Evolutionary conservation across 2,113 vertebrate genomes (phyloP).

Genomic region (Clarias batrachus): DNA sequence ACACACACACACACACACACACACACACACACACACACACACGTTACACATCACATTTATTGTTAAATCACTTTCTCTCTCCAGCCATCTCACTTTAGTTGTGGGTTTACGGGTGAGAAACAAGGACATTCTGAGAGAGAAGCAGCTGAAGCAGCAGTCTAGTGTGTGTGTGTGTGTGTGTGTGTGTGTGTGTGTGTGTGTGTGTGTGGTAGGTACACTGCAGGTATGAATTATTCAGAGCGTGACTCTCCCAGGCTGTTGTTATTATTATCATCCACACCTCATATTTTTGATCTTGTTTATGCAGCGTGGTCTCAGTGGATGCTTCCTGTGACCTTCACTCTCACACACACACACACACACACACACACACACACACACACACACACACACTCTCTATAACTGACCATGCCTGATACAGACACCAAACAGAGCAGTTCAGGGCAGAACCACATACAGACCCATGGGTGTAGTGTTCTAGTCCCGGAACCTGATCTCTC

Average conservation of each 20-base stretch:
- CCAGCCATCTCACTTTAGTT: no score
- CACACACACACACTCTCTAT: not conserved
- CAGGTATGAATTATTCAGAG: slow-evolving; percentile 12
- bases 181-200: not conserved
- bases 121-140: not conserved
- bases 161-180: no score
- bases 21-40: no score
- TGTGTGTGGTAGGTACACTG: not conserved
- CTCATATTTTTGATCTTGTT: not conserved
- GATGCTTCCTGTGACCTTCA: slow-evolving; percentile 3
- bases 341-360: no score
- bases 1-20: no score
- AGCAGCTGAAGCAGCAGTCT: not conserved
- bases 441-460: not conserved
- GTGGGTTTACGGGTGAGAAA: no score
- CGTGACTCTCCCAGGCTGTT: not conserved
- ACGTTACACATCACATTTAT: no score
- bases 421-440: not conserved
- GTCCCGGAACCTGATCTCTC: no score
- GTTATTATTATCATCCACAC: not conserved
- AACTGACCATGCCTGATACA: not conserved
- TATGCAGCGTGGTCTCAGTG: not conserved
- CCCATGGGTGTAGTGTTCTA: not conserved
- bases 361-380: no score
- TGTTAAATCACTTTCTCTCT: no score